Base-by-base conservation (phyloP, 2,888 invertebrate genomes). In the Dynastes hyllus region DNA sequence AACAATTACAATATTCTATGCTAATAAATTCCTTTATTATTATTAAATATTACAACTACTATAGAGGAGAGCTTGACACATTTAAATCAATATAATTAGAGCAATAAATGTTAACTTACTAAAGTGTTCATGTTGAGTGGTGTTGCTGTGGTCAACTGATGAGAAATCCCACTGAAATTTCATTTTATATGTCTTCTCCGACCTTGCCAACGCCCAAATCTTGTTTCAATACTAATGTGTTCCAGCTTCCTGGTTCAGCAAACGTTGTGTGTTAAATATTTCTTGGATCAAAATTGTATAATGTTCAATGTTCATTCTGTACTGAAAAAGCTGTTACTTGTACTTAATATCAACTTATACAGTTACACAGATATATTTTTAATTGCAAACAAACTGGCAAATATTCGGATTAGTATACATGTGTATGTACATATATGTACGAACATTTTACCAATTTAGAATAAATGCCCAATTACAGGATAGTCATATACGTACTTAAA, bases 131-230 rank as follows among this genome's bases (percentile, higher is more conserved):
- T 77, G 67, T 55, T 69, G 77, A 50, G 27, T 65, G 69, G 53
- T 61, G 22, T 29, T 58, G 63, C 53, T 63, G 78, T 63, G 65
- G 37, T 45, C 45, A 75, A 75, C 73, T 75, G 73, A 50, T 75
- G 73, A 22, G 45, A 27, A 75, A 75, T 63, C 61, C 61, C n/a
- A 22, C 73, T 22, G 63, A 61, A 50, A n/a, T 61, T 61, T 75
- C n/a, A 50, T 61, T 78, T 73, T 73, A 78, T 73, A 78, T 22
- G 29, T 51, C n/a, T 27, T 22, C 29, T 50, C 51, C 71, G 61
- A 70, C 80, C 80, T 80, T 80, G 80, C 69, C 78, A 61, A 76
- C 77, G 77, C 79, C 71, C 79, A 50, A 16, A 67, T 53, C 45
- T 53, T 65, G 50, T 73, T 66, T 66, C 29, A 61, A 75, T 27